A percentile compares a stretch with the other conserved stretches of the same genome.
These are phyloP conservation scores for Alviniconcha marisindica DNA, from an alignment of 1,140 invertebrate genomes.

Conservation along the genomic window DNA sequence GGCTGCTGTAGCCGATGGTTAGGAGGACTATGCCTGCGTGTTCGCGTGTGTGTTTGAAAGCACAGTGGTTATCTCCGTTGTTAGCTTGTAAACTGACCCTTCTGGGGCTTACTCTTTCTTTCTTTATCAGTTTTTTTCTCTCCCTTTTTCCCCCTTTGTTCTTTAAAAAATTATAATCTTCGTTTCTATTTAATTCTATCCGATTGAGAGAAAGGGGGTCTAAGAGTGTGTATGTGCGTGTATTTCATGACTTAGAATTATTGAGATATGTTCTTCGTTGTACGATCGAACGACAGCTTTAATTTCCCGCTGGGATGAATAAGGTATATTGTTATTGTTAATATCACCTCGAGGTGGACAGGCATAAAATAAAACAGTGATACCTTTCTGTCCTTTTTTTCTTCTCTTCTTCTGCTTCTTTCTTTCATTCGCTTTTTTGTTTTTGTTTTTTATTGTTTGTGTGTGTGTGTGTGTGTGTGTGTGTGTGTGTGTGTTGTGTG, in stretches of 20 bases:
- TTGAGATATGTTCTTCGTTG: background rate
- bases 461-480: background rate
- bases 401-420: background rate
- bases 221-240: too few relatives aligned
- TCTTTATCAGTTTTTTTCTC: constrained; percentile 19
- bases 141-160: constrained; percentile 20
- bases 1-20: background rate
- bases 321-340: background rate
- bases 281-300: background rate
- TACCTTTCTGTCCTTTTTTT: background rate
- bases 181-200: background rate
- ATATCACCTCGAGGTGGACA: background rate
- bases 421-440: background rate
- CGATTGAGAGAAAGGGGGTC: too few relatives aligned
- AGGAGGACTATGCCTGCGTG: constrained; percentile 16
- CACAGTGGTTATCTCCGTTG: background rate
- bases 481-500: background rate
- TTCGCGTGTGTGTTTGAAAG: background rate
- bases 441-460: background rate
- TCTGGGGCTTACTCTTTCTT: background rate
- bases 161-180: constrained; percentile 5
- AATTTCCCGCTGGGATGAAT: too few relatives aligned
- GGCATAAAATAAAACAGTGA: background rate
- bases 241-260: too few relatives aligned
- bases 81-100: background rate